phyloP scores from a whole-genome alignment of 2,888 invertebrate genomes.

The Limnephilus rhombicus region DNA sequence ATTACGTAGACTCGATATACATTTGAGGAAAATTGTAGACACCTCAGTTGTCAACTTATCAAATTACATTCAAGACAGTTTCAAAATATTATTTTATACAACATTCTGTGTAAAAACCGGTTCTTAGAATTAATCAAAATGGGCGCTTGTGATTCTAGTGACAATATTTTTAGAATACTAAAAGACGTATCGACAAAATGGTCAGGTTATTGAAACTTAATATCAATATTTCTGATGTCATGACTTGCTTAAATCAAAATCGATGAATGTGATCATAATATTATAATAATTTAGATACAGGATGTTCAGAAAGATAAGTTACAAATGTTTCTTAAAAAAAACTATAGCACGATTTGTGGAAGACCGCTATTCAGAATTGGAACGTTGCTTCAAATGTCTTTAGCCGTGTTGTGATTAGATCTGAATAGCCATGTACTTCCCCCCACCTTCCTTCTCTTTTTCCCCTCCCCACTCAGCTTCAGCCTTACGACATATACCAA shows the following conservation, averaged over 20 bases:
- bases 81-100: neutral
- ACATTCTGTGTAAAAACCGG: neutral
- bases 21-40: neutral
- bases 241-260: conserved; percentile 20
- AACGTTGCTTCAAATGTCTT: no score
- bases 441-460: no score
- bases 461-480: no score
- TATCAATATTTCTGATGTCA: conserved; percentile 39
- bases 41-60: neutral
- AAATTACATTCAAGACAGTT: neutral
- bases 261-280: neutral
- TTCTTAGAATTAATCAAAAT: neutral
- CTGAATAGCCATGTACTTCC: no score
- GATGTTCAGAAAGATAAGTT: neutral
- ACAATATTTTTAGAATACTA: neutral
- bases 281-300: neutral
- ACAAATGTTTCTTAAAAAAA: neutral
- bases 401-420: no score
- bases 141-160: neutral
- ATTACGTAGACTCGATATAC: neutral
- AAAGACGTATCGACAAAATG: neutral
- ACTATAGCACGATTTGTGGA: no score
- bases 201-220: conserved; percentile 14
- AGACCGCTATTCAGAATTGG: no score
- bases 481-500: no score